Evolutionary conservation across 2,113 vertebrate species (phyloP).

Genomic region (Xerus inauris): DNA sequence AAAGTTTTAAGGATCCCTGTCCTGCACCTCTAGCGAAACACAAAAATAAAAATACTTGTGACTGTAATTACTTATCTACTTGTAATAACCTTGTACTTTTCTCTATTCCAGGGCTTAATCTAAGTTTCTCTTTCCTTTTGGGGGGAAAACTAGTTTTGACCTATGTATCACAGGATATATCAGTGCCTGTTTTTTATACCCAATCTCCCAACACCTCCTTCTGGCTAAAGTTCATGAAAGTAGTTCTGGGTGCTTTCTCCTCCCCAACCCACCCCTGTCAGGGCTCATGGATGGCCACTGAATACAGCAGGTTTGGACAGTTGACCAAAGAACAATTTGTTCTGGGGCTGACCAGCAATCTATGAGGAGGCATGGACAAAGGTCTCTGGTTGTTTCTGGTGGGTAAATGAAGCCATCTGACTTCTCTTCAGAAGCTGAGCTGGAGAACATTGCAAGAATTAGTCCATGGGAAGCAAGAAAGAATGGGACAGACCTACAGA

Average conservation of each 20-base stretch:
- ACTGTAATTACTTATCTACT: neutral
- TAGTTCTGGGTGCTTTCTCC: neutral
- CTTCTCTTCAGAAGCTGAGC: neutral
- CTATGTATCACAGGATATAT: no score
- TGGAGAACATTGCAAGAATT: neutral
- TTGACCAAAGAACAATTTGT: neutral
- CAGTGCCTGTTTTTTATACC: neutral
- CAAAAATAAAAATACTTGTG: neutral
- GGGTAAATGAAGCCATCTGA: neutral
- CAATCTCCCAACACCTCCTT: neutral
- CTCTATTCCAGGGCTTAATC: neutral
- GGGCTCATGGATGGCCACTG: neutral
- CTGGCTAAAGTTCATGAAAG: neutral
- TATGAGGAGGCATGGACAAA: neutral
- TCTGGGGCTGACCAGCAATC: neutral
- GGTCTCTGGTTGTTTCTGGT: neutral
- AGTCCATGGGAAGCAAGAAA: neutral
- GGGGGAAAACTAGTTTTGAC: neutral
- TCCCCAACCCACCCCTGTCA: neutral
- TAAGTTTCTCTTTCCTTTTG: neutral
- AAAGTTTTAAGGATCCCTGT: slow-evolving; percentile 8
- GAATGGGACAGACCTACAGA: neutral
- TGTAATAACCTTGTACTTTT: neutral
- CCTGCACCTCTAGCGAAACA: neutral
- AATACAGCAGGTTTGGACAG: neutral